Percentiles rank a stretch among this genome's conserved stretches.
phyloP scores from a whole-genome alignment of 2,888 invertebrate species.

The Leptopilina drosophilae region DNA sequence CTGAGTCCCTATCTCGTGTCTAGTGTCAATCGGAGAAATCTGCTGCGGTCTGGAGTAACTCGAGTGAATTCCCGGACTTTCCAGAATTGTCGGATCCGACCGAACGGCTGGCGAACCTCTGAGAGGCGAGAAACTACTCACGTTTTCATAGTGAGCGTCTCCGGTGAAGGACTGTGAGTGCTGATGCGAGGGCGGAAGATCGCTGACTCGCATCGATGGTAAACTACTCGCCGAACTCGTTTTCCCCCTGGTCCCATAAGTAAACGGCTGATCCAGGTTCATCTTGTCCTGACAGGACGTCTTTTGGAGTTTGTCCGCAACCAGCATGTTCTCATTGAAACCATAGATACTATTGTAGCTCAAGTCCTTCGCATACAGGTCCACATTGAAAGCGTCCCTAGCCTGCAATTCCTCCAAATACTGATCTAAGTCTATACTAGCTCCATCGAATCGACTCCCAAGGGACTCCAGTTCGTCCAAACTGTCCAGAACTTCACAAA shows the following conservation, averaged over 20 bases:
- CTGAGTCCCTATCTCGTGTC: not conserved
- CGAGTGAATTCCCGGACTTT: constrained; percentile 56
- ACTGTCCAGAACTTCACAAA: constrained; percentile 77
- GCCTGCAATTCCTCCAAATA: constrained; percentile 84
- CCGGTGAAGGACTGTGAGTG: constrained; percentile 75
- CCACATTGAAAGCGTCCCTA: constrained; percentile 76
- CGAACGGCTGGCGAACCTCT: constrained; percentile 60
- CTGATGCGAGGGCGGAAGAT: constrained; percentile 68
- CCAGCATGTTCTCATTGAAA: constrained; percentile 69
- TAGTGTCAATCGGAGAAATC: constrained; percentile 17
- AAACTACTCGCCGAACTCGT: constrained; percentile 73
- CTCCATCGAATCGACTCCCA: constrained; percentile 79
- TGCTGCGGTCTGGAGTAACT: constrained; percentile 62
- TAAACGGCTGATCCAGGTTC: constrained; percentile 64
- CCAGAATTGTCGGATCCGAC: not conserved
- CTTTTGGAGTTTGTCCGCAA: constrained; percentile 66
- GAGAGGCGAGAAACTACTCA: constrained; percentile 69
- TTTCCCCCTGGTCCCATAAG: constrained; percentile 64
- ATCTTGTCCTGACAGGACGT: constrained; percentile 64
- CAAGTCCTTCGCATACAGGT: constrained; percentile 72
- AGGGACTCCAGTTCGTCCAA: constrained; percentile 83
- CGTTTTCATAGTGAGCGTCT: constrained; percentile 72
- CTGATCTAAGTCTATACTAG: constrained; percentile 83
- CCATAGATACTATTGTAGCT: constrained; percentile 73
- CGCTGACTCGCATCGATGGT: constrained; percentile 73